Evolutionary conservation across 2,797 vertebrate species (phyloP).

Genomic region (Chaetophractus vellerosus): DNA sequence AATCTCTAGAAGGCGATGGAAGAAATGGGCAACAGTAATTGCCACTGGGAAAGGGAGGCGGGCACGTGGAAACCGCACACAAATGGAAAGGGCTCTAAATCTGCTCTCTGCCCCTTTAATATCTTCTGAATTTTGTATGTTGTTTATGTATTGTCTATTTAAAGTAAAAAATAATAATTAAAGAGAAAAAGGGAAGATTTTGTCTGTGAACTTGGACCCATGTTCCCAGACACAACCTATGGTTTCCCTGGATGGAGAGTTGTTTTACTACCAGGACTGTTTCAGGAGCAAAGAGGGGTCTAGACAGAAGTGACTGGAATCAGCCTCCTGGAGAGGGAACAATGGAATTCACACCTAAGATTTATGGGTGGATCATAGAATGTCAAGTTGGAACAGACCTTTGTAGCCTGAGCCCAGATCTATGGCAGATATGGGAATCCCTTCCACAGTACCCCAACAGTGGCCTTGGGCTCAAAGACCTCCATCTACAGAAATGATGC

Average conservation of each 20-base stretch:
- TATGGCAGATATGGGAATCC: background rate
- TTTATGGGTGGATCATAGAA: background rate
- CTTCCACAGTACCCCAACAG: fast-evolving
- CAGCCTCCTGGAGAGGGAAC: fast-evolving
- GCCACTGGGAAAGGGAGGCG: background rate
- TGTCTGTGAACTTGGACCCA: background rate
- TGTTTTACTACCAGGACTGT: background rate
- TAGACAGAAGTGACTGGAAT: background rate
- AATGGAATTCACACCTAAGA: fast-evolving
- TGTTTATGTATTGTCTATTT: background rate
- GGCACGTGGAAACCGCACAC: too few relatives aligned
- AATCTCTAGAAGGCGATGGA: background rate
- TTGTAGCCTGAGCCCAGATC: background rate
- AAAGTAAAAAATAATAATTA: background rate
- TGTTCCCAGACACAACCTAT: background rate
- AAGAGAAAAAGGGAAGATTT: background rate
- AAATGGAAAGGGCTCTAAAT: fast-evolving
- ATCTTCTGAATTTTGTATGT: background rate
- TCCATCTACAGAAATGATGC: fast-evolving
- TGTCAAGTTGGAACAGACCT: background rate
- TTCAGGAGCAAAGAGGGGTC: background rate
- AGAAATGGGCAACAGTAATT: background rate
- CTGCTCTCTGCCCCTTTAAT: background rate
- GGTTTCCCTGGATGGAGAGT: background rate
- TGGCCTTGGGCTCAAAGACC: background rate